Conservation (phyloP, 2,888 invertebrate genomes). For the Schizaphis graminum region DNA sequence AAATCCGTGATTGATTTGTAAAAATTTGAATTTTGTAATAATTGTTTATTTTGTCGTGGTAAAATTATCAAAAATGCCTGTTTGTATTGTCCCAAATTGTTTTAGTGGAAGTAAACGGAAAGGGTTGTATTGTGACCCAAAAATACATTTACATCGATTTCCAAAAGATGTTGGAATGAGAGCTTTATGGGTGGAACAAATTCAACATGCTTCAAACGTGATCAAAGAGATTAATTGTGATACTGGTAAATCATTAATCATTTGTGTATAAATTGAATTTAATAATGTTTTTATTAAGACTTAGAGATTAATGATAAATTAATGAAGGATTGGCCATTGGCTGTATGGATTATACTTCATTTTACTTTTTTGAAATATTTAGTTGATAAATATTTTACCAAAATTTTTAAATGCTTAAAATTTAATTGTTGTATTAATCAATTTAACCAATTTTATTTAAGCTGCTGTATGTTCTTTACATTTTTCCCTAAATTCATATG, state of each 20-base stretch:
- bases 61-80: not conserved
- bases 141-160: not conserved
- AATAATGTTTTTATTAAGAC: not conserved
- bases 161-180: not conserved
- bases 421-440: not conserved
- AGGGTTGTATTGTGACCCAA: not conserved
- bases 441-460: not conserved
- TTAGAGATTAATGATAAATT: not conserved
- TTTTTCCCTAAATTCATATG: not conserved
- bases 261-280: not conserved
- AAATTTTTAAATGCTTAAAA: not conserved
- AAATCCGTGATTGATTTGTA: not conserved
- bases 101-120: not conserved
- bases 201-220: not conserved
- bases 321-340: not conserved
- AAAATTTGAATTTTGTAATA: not conserved
- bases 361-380: no score
- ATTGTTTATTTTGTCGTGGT: not conserved
- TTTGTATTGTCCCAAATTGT: not conserved
- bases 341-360: not conserved
- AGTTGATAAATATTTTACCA: not conserved
- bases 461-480: not conserved
- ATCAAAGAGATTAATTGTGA: not conserved
- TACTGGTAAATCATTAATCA: not conserved
- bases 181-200: not conserved